Percentiles rank a stretch among this genome's conserved stretches.
Conservation (phyloP, 2,797 vertebrate species). For the Hypotaenidia okinawae region DNA sequence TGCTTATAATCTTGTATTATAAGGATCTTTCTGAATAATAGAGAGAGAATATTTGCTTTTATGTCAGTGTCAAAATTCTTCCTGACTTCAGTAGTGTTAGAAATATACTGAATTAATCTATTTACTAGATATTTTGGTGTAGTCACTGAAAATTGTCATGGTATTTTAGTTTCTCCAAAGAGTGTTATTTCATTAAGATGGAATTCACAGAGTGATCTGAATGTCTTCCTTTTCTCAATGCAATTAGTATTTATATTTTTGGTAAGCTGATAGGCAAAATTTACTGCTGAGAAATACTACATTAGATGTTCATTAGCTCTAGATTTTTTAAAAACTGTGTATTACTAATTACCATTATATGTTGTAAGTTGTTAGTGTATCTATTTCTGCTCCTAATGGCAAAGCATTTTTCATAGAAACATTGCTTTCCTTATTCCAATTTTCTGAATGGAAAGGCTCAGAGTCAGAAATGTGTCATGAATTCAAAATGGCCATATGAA, state of each 20-base stretch:
- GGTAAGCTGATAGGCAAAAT: not conserved
- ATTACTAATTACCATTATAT: not conserved
- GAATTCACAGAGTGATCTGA: not conserved
- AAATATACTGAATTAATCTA: not conserved
- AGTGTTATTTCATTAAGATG: not conserved
- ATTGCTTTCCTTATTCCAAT: not conserved
- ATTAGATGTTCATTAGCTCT: not conserved
- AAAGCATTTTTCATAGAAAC: not conserved
- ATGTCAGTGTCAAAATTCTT: not conserved
- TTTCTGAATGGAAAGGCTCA: not conserved
- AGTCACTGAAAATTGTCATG: not conserved
- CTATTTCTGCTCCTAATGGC: not conserved
- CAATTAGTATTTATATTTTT: not conserved
- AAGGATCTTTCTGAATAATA: not conserved
- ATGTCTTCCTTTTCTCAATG: not conserved
- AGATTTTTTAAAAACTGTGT: not conserved
- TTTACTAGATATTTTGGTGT: not conserved
- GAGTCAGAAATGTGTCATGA: not conserved
- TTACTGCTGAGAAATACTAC: not conserved
- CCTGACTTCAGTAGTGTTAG: not conserved
- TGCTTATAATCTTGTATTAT: not conserved
- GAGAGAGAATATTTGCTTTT: not conserved
- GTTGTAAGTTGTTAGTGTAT: not conserved
- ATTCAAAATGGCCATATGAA: not conserved
- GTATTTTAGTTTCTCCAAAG: not conserved